A percentile compares a stretch with the other conserved stretches of the same genome.
These are phyloP conservation scores for Euplexia lucipara DNA, from an alignment of 2,888 invertebrate species.

Conservation along the genomic window DNA sequence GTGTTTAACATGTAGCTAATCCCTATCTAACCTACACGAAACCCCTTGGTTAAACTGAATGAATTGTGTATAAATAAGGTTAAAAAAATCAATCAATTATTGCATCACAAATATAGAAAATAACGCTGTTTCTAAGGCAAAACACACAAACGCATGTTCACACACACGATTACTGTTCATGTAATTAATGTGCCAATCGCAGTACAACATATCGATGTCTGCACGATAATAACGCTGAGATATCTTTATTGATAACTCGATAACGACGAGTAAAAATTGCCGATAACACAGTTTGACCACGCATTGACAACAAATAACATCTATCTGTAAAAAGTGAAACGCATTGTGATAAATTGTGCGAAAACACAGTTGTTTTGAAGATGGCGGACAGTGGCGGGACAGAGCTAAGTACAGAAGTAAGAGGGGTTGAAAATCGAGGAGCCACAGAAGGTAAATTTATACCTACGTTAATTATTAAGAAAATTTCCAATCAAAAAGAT, in stretches of 20 bases:
- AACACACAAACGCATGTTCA: slow-evolving; percentile 18
- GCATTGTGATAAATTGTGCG: slow-evolving; percentile 22
- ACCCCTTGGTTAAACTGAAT: too few species aligned
- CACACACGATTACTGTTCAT: slow-evolving; percentile 21
- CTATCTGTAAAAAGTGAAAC: slow-evolving; percentile 48
- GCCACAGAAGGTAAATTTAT: slow-evolving; percentile 79
- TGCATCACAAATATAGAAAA: not conserved
- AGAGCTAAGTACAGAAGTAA: slow-evolving; percentile 42
- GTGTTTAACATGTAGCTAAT: too few species aligned
- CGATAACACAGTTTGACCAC: slow-evolving; percentile 75
- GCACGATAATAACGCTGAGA: slow-evolving; percentile 70
- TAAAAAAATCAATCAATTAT: not conserved
- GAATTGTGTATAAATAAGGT: too few species aligned
- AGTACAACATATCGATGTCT: slow-evolving; percentile 63
- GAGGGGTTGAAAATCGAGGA: slow-evolving; percentile 77
- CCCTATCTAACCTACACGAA: too few species aligned
- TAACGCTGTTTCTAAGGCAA: slow-evolving; percentile 19
- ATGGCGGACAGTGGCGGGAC: slow-evolving; percentile 59
- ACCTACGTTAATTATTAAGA: slow-evolving; percentile 7
- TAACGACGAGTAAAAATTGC: slow-evolving; percentile 71
- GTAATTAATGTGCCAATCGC: slow-evolving; percentile 58
- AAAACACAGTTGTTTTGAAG: slow-evolving; percentile 6
- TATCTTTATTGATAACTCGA: slow-evolving; percentile 78
- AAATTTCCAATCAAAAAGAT: slow-evolving; percentile 20
- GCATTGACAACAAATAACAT: slow-evolving; percentile 77